A percentile compares a stretch with the other conserved stretches of the same genome.
Evolutionary conservation across 2,113 vertebrate genomes (phyloP).

Genomic region (Elanus axillaris): DNA sequence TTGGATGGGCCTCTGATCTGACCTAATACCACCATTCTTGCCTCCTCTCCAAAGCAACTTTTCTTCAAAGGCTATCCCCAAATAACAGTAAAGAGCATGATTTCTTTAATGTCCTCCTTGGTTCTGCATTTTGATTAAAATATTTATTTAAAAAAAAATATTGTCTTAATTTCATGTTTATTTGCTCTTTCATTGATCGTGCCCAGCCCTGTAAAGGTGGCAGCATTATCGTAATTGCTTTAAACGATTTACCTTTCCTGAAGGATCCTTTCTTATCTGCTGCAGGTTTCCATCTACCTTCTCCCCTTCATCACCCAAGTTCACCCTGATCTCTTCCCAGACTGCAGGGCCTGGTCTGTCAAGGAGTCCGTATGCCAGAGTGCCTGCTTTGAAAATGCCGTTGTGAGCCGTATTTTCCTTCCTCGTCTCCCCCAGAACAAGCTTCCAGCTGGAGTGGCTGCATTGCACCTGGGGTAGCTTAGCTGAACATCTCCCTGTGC

Average conservation of each 20-base stretch:
- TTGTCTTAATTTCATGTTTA: background rate
- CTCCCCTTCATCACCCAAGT: background rate
- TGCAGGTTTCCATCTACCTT: background rate
- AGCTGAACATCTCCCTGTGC: background rate
- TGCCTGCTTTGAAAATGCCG: fast-evolving
- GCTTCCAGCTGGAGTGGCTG: background rate
- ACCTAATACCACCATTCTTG: background rate
- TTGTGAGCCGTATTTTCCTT: fast-evolving
- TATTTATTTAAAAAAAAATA: background rate
- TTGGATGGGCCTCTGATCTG: background rate
- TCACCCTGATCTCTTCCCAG: background rate
- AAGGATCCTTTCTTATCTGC: background rate
- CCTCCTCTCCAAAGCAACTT: background rate
- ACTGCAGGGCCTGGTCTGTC: background rate
- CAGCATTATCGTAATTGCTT: background rate
- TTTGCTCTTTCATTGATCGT: background rate
- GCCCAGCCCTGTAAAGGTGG: background rate
- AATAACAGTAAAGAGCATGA: background rate
- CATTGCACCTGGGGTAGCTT: background rate
- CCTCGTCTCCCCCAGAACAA: background rate
- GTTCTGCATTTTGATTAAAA: background rate
- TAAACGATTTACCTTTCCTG: background rate
- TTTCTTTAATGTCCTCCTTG: background rate
- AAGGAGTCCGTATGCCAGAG: background rate
- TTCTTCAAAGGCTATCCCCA: background rate